These are phyloP conservation scores for Musca domestica DNA, from an alignment of 1,140 invertebrate genomes.

Conservation along the genomic window DNA sequence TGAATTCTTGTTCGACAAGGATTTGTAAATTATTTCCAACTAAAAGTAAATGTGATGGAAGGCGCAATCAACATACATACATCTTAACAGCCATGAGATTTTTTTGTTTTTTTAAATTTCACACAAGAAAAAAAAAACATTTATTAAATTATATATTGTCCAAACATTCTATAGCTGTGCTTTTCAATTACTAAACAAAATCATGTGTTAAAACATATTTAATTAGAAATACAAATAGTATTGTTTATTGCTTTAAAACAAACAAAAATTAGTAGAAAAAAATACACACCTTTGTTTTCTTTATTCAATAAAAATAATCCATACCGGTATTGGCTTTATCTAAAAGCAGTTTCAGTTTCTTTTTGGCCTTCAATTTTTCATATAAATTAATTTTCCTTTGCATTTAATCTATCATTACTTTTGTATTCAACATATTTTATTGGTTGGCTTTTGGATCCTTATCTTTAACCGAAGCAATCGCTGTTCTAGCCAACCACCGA, in stretches of 20 bases:
- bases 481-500: too few species aligned
- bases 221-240: too few species aligned
- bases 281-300: background rate
- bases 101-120: too few species aligned
- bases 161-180: constrained; percentile 21
- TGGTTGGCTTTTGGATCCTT: background rate
- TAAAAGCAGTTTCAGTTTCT: background rate
- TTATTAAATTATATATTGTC: background rate
- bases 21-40: constrained; percentile 55
- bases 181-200: constrained; percentile 19
- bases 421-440: background rate
- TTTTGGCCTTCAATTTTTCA: background rate
- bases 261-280: constrained; percentile 3
- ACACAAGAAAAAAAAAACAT: constrained; percentile 5
- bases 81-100: constrained; percentile 12
- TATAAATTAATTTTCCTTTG: too few species aligned
- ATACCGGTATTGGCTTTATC: background rate
- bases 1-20: constrained; percentile 86
- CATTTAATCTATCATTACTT: background rate
- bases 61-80: too few species aligned
- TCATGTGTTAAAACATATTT: too few species aligned
- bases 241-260: background rate
- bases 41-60: background rate
- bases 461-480: background rate
- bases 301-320: background rate